A percentile compares a stretch with the other conserved stretches of the same genome.
Conservation (phyloP, 2,888 invertebrate species). For the Trissolcus japonicus region DNA sequence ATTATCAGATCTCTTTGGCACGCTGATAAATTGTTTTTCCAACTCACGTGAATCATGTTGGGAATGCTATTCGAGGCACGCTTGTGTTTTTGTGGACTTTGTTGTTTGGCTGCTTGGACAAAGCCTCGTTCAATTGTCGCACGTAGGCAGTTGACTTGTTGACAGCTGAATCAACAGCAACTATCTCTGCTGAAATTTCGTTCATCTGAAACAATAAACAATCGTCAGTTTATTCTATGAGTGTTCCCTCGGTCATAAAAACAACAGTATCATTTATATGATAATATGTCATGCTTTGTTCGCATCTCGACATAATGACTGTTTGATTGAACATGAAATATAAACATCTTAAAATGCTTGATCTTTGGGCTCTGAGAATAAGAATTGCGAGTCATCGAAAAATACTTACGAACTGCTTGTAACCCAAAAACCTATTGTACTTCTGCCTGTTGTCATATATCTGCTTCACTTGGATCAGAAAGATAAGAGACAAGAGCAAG, state of each 20-base stretch:
- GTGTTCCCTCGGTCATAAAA: too few species aligned
- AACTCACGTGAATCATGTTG: conserved; percentile 17
- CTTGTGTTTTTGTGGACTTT: conserved; percentile 34
- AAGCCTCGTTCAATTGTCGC: conserved; percentile 70
- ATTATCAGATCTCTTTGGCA: too few species aligned
- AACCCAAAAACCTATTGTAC: conserved; percentile 75
- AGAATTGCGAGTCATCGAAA: background rate
- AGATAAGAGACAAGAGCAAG: conserved; percentile 70
- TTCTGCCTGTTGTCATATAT: conserved; percentile 77
- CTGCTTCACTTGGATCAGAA: conserved; percentile 76
- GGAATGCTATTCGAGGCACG: conserved; percentile 39
- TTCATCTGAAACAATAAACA: conserved; percentile 69
- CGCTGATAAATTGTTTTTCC: too few species aligned
- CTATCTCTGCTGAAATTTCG: conserved; percentile 75
- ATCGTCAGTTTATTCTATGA: background rate
- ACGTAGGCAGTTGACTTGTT: conserved; percentile 72
- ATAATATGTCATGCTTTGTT: too few species aligned
- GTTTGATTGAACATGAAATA: background rate
- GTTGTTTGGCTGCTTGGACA: conserved; percentile 54
- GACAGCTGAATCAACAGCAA: conserved; percentile 72
- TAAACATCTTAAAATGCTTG: background rate
- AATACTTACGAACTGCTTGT: conserved; percentile 76
- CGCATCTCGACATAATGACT: background rate
- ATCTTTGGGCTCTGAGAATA: background rate
- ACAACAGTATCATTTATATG: too few species aligned